Evolutionary conservation across 2,888 invertebrate species (phyloP).

Genomic region (Idaea biselata): DNA sequence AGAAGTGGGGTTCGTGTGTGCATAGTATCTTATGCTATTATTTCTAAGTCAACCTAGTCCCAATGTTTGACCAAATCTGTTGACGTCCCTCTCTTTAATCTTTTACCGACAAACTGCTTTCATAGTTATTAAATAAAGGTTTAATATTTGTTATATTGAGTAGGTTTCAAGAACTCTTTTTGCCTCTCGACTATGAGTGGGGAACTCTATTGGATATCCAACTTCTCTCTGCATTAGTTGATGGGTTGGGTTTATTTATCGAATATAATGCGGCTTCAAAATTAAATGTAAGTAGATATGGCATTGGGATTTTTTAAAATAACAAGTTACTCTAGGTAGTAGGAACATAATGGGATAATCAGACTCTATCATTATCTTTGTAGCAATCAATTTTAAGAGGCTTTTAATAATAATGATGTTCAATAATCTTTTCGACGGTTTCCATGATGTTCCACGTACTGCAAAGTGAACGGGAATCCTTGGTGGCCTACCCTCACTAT

Average conservation of each 20-base stretch:
- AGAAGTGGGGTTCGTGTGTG: constrained; percentile 66
- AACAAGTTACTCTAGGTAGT: no score
- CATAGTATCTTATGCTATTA: constrained; percentile 76
- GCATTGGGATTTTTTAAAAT: no score
- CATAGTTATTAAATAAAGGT: constrained; percentile 47
- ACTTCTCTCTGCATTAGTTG: not conserved
- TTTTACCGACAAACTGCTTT: constrained; percentile 62
- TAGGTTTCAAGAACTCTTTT: constrained; percentile 19
- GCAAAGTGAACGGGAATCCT: no score
- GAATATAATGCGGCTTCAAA: not conserved
- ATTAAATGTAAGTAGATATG: no score
- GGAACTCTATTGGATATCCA: not conserved
- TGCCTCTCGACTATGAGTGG: not conserved
- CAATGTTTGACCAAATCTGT: constrained; percentile 74
- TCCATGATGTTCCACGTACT: no score
- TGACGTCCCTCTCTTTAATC: constrained; percentile 69
- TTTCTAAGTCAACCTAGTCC: constrained; percentile 72
- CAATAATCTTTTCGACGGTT: no score
- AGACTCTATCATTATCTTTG: no score
- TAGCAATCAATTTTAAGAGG: no score
- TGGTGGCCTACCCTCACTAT: no score
- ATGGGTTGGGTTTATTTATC: not conserved
- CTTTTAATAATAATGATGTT: no score
- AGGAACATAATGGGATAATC: no score
- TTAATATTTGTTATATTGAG: constrained; percentile 30